These are phyloP conservation scores for Glyphotaelius pellucidus DNA, from an alignment of 2,888 invertebrate genomes.

Conservation along the genomic window DNA sequence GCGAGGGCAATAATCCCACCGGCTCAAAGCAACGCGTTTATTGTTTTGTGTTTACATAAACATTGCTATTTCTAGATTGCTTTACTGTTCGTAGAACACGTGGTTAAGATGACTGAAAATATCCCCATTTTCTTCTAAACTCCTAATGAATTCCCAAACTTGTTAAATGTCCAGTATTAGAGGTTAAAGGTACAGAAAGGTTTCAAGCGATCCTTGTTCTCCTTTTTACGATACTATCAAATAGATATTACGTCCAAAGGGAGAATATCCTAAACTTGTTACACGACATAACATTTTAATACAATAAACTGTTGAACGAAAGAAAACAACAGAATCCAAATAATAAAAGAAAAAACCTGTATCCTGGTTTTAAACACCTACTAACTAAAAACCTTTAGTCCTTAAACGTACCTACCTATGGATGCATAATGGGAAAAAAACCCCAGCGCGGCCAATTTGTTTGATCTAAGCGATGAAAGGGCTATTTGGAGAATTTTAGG, in stretches of 20 bases:
- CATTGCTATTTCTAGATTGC: background rate
- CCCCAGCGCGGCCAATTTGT: slow-evolving; percentile 20
- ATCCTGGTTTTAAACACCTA: background rate
- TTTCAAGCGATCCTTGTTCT: background rate
- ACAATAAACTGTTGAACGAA: slow-evolving; percentile 17
- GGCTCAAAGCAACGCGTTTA: background rate
- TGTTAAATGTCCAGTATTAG: background rate
- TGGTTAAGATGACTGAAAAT: background rate
- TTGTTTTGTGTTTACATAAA: background rate
- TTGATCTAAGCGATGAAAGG: slow-evolving; percentile 29
- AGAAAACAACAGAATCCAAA: background rate
- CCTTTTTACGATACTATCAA: background rate
- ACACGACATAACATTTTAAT: slow-evolving; percentile 12
- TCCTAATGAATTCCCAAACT: background rate
- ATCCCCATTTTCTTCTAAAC: background rate
- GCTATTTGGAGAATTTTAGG: slow-evolving; percentile 19
- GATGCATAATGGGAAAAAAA: slow-evolving; percentile 35
- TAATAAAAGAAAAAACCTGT: background rate
- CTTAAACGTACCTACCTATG: background rate
- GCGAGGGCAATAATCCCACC: background rate
- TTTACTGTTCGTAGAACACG: background rate
- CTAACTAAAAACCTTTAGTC: background rate
- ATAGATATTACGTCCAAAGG: background rate
- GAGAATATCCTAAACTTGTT: background rate
- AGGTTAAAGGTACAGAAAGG: background rate